Evolutionary conservation across 2,888 invertebrate genomes (phyloP), one percentile per base, ranked within the genome.

Genomic region (Tachina lurida): DNA sequence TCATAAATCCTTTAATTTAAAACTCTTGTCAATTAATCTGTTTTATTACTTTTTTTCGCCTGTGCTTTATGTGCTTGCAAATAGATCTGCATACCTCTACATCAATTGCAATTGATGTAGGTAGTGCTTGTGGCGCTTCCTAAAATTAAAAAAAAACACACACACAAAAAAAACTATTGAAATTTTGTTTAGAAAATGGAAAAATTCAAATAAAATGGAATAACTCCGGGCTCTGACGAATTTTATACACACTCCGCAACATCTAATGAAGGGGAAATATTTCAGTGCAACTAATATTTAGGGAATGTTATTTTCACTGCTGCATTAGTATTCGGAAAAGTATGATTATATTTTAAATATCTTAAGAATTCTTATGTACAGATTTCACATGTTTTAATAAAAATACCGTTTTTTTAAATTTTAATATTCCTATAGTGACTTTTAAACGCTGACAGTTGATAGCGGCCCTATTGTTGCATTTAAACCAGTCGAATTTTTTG

Each of bases 1-100:
- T 76, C 71, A 83, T 83, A 86, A 86, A 83, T 83, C 83, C 83
- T 86, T 83, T 83, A 86, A 86, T 86, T 83, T 83, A 86, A 86
- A 86, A 86, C 86, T 83, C 83, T 71, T 86, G 86, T 86, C 86
- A 86, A 83, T 86, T 86, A 86, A 79, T 83, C 86, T 43, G 80
- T 58, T 86, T 86, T 86, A 80, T 83, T 83, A 76, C 67, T 63
- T 80, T 86, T 86, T 76, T 49, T n/a, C 5, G 22, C 19, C 67
- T 22, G 9, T 60, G 56, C 22, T 68, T 73, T 39, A 41, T 62
- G 54, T 77, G 41, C 71, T 65, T 75, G 67, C 68, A 54, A 62
- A 75, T 19, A 60, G 71, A 22, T 73, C 60, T 74, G 75, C 58
- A 76, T 86, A 86, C 79, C 79, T 86, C 86, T 45, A 58, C 84